These are phyloP conservation scores for Excalfactoria chinensis DNA, from an alignment of 2,113 vertebrate genomes.

Conservation along the genomic window DNA sequence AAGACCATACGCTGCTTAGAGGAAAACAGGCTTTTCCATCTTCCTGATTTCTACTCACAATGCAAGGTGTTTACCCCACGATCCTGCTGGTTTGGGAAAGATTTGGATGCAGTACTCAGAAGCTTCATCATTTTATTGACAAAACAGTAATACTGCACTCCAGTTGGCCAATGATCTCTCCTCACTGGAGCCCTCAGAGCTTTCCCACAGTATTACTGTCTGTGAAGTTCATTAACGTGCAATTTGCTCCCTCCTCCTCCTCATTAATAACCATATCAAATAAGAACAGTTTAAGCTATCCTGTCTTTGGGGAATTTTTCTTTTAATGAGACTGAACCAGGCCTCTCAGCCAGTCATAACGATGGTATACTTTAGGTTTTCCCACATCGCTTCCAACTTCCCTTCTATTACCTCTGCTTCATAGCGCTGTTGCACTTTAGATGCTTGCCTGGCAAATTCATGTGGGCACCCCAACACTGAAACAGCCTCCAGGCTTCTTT, in stretches of 20 bases:
- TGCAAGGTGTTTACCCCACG: neutral
- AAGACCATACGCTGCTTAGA: fast-evolving
- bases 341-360: slow-evolving; percentile 5
- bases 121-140: neutral
- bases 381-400: fast-evolving
- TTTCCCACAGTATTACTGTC: slow-evolving; percentile 7
- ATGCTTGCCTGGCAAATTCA: neutral
- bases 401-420: neutral
- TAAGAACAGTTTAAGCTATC: slow-evolving; percentile 41
- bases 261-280: slow-evolving; percentile 50
- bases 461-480: neutral
- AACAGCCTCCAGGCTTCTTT: neutral
- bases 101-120: neutral
- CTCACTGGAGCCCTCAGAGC: neutral
- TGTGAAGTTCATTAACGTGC: slow-evolving; percentile 30
- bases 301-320: slow-evolving; percentile 33
- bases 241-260: slow-evolving; percentile 30
- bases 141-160: neutral
- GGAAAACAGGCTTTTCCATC: neutral
- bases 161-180: neutral
- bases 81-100: neutral
- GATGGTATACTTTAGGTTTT: neutral
- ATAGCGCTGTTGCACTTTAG: neutral
- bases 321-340: slow-evolving; percentile 43
- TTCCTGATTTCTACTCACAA: neutral